Base-by-base conservation (phyloP, 2,113 vertebrate species). In the Thinocorus orbignyianus region DNA sequence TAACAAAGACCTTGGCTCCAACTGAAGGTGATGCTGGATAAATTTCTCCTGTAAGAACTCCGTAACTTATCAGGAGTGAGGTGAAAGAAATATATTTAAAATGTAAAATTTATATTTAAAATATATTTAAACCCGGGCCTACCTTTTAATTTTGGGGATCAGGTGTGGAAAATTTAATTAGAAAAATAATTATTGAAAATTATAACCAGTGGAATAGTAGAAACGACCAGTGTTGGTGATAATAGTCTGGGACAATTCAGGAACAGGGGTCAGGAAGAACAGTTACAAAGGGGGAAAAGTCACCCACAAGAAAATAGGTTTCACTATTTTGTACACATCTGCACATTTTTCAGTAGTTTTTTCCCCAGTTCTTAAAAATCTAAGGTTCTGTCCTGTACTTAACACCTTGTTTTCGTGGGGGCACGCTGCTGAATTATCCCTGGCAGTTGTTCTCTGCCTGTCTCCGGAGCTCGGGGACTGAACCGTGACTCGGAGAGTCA, bases 401-500 rank as follows among this genome's bases (percentile, higher is more conserved):
- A 94, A 68, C 39, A 65, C 28, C 39, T 81, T 82, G 17, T 70
- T 96, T 93, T 66, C 74, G 64, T 37, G 55, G 79, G 74, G 41
- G 23, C 48, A 77, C 19, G 44, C 25, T 86, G 42, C 42, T 77
- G 74, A 92, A 77, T 89, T 91, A 84, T 55, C 80, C 26, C 24
- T 57, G 52, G 80, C 61, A 86, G 42, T 60, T 69, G 68, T 80
- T 61, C 44, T 78, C 70, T 89, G 82, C 55, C 31, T 2, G 22
- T 64, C 93, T 95, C 87, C 8, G 16, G 95, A 90, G 95, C 93
- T 92, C 93, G 84, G 86, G 68, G 76, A 81, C 85, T 81, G 82
- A 93, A 83, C 76, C 82, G 83, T 88, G 93, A 88, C 95, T 93
- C 80, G 84, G 57, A 93, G 33, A 95, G 86, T 61, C 88, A 92